Conservation (phyloP, 2,888 invertebrate genomes). For the Leucophora obtusa region DNA sequence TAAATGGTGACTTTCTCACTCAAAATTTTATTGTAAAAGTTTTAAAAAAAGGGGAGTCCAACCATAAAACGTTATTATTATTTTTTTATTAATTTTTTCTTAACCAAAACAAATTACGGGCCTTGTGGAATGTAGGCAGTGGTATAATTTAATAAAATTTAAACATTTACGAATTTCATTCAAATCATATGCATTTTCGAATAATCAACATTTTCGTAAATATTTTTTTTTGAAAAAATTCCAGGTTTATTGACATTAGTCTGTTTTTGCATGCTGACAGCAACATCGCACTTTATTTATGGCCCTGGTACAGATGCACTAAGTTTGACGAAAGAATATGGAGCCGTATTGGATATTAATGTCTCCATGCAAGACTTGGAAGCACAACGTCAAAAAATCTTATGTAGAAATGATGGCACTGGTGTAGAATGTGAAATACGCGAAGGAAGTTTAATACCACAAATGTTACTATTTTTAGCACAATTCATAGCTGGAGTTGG, state of each 20-base stretch:
- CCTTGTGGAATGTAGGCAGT: too few relatives aligned
- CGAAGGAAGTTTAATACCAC: slow-evolving; percentile 81
- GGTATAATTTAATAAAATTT: too few relatives aligned
- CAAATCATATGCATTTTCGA: too few relatives aligned
- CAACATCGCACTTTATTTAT: slow-evolving; percentile 84
- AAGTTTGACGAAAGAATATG: slow-evolving; percentile 81
- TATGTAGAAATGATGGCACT: slow-evolving; percentile 78
- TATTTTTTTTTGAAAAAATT: background rate
- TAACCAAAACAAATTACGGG: too few relatives aligned
- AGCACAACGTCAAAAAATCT: slow-evolving; percentile 79
- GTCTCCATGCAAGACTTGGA: slow-evolving; percentile 76
- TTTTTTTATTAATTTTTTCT: too few relatives aligned
- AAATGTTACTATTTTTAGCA: slow-evolving; percentile 82
- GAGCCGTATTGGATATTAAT: slow-evolving; percentile 75
- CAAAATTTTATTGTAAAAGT: too few relatives aligned
- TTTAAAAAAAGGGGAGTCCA: too few relatives aligned
- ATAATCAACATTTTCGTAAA: too few relatives aligned
- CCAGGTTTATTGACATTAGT: slow-evolving; percentile 81
- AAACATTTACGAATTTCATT: too few relatives aligned
- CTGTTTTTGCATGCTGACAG: slow-evolving; percentile 83
- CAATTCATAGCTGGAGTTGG: slow-evolving; percentile 85
- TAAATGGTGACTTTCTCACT: too few relatives aligned
- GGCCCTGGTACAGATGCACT: slow-evolving; percentile 84
- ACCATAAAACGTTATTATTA: too few relatives aligned
- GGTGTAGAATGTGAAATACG: slow-evolving; percentile 76